Base-by-base conservation (phyloP, 2,888 invertebrate species). In the Heliconius sara region DNA sequence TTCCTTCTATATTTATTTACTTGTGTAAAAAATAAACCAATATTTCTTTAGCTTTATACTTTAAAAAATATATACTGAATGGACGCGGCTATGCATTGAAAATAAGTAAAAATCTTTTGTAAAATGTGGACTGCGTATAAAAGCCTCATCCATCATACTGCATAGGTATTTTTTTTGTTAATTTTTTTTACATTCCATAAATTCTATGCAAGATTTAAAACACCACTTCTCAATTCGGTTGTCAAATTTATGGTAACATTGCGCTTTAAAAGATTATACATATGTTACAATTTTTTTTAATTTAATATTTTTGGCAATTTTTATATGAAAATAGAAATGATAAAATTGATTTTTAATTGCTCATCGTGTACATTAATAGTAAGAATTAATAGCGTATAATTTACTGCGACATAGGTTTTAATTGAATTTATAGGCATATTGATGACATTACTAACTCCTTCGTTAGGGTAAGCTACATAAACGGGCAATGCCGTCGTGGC, bases 241-340 rank as follows among this genome's bases (percentile, higher is more conserved):
- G 43, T 10, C 5, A 43, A 79, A 75, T 68, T 68, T 68, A 75
- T 60, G 47, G 67, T 34, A 74, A 78, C 34, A 75, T 70, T 27
- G 39, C 66, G 60, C 74, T 74, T 67, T 63, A 75, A 43, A 79
- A 75, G 68, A 43, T 68, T 79, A 47, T 57, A 67, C 68, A 63
- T 57, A 67, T 60, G 25, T 70, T 43, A 25, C 1, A 47, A 7
- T 25, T 70, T 67, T 70, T 39, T n/a, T 60, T 10, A 60, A n/a
- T n/a, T n/a, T 60, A 60, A n/a, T 60, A 60, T 60, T 12, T n/a
- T 60, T n/a, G n/a, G 19, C 16, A 66, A 30, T 16, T 66, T 66
- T 27, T 2, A 30, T 30, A 66, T 66, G 65, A 30, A 27, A 27
- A 12, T 16, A 5, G 65, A 65, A 25, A 12, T 65, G 25, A 25